These are phyloP conservation scores for Melanostoma scalare DNA, from an alignment of 2,888 invertebrate genomes.

Conservation along the genomic window DNA sequence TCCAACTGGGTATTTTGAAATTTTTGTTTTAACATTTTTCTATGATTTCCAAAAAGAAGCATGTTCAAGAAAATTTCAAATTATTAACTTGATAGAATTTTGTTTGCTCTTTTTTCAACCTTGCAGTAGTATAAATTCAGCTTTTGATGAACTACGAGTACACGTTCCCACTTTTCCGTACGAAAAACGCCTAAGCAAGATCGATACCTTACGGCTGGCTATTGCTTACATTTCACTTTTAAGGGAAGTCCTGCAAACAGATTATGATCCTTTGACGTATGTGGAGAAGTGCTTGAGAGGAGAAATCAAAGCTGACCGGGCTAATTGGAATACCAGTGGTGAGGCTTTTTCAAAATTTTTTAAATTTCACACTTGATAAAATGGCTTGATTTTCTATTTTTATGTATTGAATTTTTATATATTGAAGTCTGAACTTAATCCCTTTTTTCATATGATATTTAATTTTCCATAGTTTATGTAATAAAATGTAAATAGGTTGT, in stretches of 20 bases:
- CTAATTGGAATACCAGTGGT: slow-evolving; percentile 99
- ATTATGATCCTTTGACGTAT: slow-evolving; percentile 95
- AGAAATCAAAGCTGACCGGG: slow-evolving; percentile 93
- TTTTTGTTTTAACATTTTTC: slow-evolving; percentile 75
- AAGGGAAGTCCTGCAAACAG: slow-evolving; percentile 92
- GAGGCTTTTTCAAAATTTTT: slow-evolving; percentile 73
- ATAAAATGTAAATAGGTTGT: no score
- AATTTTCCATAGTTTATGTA: no score
- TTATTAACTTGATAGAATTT: no score
- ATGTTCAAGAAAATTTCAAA: no score
- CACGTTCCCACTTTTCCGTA: slow-evolving; percentile 99
- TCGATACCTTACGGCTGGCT: slow-evolving; percentile 97
- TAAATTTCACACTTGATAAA: background rate
- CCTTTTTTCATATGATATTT: no score
- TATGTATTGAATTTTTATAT: no score
- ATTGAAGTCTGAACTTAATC: no score
- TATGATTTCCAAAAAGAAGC: slow-evolving; percentile 29
- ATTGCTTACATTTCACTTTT: slow-evolving; percentile 98
- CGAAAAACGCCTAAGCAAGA: slow-evolving; percentile 98
- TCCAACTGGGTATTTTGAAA: slow-evolving; percentile 89
- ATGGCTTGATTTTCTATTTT: no score
- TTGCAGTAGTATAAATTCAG: slow-evolving; percentile 99
- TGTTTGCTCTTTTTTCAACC: slow-evolving; percentile 67
- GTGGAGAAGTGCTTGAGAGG: slow-evolving; percentile 95
- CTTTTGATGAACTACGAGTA: slow-evolving; percentile 98